Base-by-base conservation (phyloP, 1,140 invertebrate genomes). In the Procambarus clarkii region DNA sequence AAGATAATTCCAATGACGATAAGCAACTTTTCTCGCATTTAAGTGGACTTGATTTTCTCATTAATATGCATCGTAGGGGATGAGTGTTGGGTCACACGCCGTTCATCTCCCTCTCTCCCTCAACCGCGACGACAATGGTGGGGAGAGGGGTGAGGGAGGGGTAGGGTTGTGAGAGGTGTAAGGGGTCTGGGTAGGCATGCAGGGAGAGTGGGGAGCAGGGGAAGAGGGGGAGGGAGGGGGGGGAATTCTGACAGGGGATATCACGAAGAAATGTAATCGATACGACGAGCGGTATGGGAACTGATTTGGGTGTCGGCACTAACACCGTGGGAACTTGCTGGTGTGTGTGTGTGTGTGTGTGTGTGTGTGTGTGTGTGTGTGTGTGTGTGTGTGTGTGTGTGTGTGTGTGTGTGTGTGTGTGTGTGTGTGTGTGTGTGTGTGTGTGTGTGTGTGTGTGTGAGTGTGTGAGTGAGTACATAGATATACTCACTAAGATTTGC, bases 111-210 rank as follows among this genome's bases (percentile, higher is more conserved):
- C 50, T 9, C 50, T 54, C n/a, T 34, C 81, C 81, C 45, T 44
- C 21, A 69, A 69, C 69, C 81, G n/a, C 81, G 44, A 21, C 18
- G 44, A 86, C 69, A 86, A 77, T 76, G 83, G 46, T 3, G 34
- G 82, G 24, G 82, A 34, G 58, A 11, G 83, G 46, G 69, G 45
- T 11, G 69, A 50, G 15, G 44, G 69, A n/a, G 34, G 82, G 64
- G 60, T 58, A 34, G 74, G 24, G 69, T 18, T 34, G 69, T 3
- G 69, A 76, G 84, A 86, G 3, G n/a, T 13, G 46, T 2, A 74
- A n/a, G 48, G 45, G 8, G 45, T 15, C 9, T 21, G n/a, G n/a
- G 64, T 74, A 15, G 71, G 44, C 13, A 21, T 34, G 0, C 34
- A 77, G 84, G 69, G n/a, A 8, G 11, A 24, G 1, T 9, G 24